Evolutionary conservation across 2,797 vertebrate genomes (phyloP), one percentile per base, ranked within the genome.

Genomic region (Sebastes taczanowskii): DNA sequence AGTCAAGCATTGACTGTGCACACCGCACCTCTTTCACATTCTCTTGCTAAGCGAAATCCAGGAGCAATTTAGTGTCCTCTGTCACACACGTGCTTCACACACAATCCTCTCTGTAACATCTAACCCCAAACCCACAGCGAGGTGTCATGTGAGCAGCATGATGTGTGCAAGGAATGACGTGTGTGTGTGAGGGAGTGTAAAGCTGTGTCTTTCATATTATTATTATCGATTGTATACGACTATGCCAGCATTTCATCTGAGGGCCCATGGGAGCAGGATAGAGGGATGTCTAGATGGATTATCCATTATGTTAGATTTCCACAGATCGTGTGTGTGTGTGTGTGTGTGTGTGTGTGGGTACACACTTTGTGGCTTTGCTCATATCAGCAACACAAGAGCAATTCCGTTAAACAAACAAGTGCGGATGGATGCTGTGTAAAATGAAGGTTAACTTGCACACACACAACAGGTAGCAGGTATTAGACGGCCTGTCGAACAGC

Each of bases 201-300:
- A 80, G 70, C 74, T 78, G 32, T 20, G 61, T 74, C 53, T 81
- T 58, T 88, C 20, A 83, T 68, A 82, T 78, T 66, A 80, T 81
- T 77, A 25, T 25, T 23, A 90, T 89, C 0, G 81, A 91, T 91
- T 88, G n/a, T 77, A 46, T 75, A 66, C 1, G 3, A 63, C 52
- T 52, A 56, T 71, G 80, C 42, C 76, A 81, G 82, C 58, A 83
- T 92, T 90, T 92, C 65, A 91, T 90, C 71, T 82, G 56, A 63
- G 59, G 14, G 25, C 55, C 72, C 74, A 64, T 9, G 35, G 77
- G 71, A 86, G 71, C 20, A 61, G 32, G 71, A 72, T 56, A 34
- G 76, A 71, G 29, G 7, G 5, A 25, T 53, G 20, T 25, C 4
- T 30, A 9, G 64, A 81, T 71, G 63, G 73, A 76, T 81, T 82